These are phyloP conservation scores for Paradoxurus hermaphroditus DNA, from an alignment of 2,113 vertebrate genomes.

Conservation along the genomic window DNA sequence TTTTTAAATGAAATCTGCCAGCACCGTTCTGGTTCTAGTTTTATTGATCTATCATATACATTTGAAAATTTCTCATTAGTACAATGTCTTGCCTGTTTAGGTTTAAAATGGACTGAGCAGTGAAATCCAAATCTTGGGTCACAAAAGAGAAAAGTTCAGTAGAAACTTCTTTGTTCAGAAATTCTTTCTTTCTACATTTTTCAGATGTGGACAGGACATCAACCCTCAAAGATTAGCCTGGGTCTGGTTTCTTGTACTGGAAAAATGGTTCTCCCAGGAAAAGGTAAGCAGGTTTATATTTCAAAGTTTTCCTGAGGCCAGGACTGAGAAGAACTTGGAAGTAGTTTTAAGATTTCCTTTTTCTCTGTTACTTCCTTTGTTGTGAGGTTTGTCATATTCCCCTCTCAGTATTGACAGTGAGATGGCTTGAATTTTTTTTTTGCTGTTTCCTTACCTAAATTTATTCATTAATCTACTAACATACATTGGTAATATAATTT, in stretches of 20 bases:
- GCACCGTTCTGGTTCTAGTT: not conserved
- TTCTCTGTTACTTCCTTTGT: constrained; percentile 30
- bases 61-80: not conserved
- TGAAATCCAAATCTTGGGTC: not conserved
- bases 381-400: not conserved
- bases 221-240: constrained; percentile 92
- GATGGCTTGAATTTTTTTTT: constrained; percentile 2
- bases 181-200: constrained; percentile 53
- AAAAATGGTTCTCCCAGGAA: constrained; percentile 86
- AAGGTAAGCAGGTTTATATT: constrained; percentile 82
- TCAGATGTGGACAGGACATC: constrained; percentile 83
- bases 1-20: not conserved
- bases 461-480: constrained; percentile 1
- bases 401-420: not conserved
- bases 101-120: not conserved
- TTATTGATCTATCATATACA: not conserved
- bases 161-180: constrained; percentile 9
- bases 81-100: not conserved
- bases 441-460: not conserved
- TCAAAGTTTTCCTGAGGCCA: not conserved
- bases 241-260: constrained; percentile 94
- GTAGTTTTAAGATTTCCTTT: not conserved
- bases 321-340: constrained; percentile 24
- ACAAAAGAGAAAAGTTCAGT: not conserved
- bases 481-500: not conserved